A percentile compares a stretch with the other conserved stretches of the same genome.
phyloP scores from a whole-genome alignment of 2,888 invertebrate genomes.

The Notodonta ziczac region DNA sequence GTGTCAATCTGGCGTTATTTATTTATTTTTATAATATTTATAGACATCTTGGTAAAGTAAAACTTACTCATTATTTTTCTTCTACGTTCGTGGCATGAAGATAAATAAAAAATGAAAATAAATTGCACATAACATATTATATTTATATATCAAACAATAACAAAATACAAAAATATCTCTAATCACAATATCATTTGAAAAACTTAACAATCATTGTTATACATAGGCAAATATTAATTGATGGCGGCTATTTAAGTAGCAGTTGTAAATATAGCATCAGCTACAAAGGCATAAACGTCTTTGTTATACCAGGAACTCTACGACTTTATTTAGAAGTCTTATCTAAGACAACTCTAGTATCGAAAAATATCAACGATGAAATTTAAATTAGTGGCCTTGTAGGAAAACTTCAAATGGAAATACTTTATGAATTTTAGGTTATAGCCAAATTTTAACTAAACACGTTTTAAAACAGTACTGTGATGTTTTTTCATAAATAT shows the following conservation, averaged over 20 bases:
- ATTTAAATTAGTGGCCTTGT: not conserved
- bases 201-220: not conserved
- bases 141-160: slow-evolving; percentile 1
- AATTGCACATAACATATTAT: not conserved
- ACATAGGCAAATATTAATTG: not conserved
- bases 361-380: not conserved
- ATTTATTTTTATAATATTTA: too few relatives aligned
- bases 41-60: too few relatives aligned
- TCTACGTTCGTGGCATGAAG: too few relatives aligned
- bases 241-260: too few relatives aligned
- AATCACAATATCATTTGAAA: not conserved
- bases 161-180: not conserved
- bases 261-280: too few relatives aligned
- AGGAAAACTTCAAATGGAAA: not conserved
- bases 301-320: too few relatives aligned
- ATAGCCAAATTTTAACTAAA: too few relatives aligned
- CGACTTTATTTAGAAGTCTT: not conserved
- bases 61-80: too few relatives aligned
- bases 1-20: too few relatives aligned
- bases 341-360: not conserved
- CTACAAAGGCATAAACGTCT: too few relatives aligned
- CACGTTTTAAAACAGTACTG: too few relatives aligned
- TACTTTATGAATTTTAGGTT: not conserved
- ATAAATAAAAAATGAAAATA: not conserved
- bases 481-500: too few relatives aligned